These are phyloP conservation scores for Gambusia yucatana DNA, from an alignment of 2,797 vertebrate species.

Conservation along the genomic window DNA sequence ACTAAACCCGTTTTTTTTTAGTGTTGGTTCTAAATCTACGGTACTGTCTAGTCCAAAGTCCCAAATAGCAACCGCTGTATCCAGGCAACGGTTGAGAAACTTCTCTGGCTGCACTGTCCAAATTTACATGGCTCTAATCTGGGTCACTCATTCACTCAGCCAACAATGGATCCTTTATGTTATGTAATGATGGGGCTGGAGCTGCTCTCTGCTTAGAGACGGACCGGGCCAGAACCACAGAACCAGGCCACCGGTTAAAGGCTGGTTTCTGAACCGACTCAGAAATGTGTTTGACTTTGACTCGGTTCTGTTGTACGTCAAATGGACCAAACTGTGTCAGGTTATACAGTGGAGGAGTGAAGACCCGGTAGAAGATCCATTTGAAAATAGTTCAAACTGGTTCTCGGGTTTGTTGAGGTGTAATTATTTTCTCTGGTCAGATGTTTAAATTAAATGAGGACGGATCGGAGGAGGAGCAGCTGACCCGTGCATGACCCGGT, in stretches of 20 bases:
- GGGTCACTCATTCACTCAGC: constrained; percentile 39
- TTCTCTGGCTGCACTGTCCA: neutral
- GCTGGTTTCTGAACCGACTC: neutral
- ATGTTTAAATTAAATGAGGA: neutral
- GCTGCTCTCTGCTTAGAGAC: neutral
- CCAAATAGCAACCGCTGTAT: constrained; percentile 12
- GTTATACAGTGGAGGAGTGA: constrained; percentile 41
- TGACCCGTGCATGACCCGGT: constrained; percentile 4
- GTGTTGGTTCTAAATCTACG: constrained; percentile 7
- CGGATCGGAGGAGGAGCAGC: neutral
- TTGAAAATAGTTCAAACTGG: constrained; percentile 48
- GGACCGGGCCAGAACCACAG: neutral
- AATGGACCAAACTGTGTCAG: constrained; percentile 56
- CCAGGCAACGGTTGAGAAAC: constrained; percentile 37
- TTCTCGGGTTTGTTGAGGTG: constrained; percentile 19
- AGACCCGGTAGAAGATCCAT: constrained; percentile 5
- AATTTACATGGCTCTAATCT: constrained; percentile 23
- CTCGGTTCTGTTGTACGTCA: constrained; percentile 16
- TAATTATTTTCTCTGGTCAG: constrained; percentile 32
- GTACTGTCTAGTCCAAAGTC: constrained; percentile 11
- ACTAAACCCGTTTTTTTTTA: neutral
- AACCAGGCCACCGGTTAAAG: neutral
- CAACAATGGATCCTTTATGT: constrained; percentile 38
- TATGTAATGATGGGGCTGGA: neutral
- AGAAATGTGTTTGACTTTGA: constrained; percentile 6